Evolutionary conservation across 2,888 invertebrate species (phyloP).

Genomic region (Troides oblongomaculatus): DNA sequence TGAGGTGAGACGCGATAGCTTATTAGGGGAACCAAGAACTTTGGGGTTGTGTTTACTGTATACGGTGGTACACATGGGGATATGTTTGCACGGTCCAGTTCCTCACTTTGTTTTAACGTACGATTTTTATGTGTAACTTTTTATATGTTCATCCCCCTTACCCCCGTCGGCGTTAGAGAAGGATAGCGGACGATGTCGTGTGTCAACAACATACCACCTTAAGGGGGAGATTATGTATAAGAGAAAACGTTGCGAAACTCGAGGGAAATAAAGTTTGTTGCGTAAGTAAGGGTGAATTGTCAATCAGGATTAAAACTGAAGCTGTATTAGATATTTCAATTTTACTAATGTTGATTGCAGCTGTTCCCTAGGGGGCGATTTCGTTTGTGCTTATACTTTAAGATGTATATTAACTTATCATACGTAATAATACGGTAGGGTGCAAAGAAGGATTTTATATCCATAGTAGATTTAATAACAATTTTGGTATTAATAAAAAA

Average conservation of each 20-base stretch:
- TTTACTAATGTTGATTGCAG: constrained; percentile 52
- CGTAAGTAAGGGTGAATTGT: constrained; percentile 62
- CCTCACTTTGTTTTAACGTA: constrained; percentile 39
- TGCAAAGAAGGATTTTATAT: no score
- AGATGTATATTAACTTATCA: not conserved
- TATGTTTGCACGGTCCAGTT: constrained; percentile 63
- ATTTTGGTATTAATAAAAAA: no score
- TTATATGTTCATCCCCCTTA: constrained; percentile 40
- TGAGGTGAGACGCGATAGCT: constrained; percentile 72
- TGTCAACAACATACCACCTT: constrained; percentile 48
- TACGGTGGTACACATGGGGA: constrained; percentile 61
- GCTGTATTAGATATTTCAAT: constrained; percentile 57
- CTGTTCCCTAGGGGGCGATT: constrained; percentile 18
- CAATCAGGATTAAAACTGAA: constrained; percentile 68
- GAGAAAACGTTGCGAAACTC: constrained; percentile 54
- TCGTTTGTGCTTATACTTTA: constrained; percentile 23
- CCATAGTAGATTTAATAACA: no score
- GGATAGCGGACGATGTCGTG: constrained; percentile 48
- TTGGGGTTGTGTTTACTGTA: constrained; percentile 69
- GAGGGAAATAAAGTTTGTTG: constrained; percentile 68
- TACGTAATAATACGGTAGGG: not conserved
- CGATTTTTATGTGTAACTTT: constrained; percentile 41
- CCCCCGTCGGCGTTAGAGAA: constrained; percentile 37
- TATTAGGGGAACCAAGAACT: constrained; percentile 78
- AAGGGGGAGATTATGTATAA: constrained; percentile 51